These are phyloP conservation scores for Druon quercuslanigerum DNA, from an alignment of 1,140 invertebrate genomes.

Conservation along the genomic window DNA sequence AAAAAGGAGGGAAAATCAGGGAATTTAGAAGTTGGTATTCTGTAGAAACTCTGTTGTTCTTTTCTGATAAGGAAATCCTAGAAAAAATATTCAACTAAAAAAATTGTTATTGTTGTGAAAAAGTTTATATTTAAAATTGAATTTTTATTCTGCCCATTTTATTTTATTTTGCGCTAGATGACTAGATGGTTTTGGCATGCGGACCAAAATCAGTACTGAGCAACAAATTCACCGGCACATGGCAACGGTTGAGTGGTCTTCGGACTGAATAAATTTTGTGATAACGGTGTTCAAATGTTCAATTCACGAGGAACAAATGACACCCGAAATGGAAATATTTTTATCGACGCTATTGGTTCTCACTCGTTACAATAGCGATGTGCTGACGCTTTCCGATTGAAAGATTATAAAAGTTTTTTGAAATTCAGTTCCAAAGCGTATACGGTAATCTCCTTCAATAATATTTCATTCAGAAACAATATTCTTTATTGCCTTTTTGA, in stretches of 20 bases:
- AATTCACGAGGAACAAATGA: constrained; percentile 32
- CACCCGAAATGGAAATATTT: constrained; percentile 26
- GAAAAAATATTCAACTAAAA: too few species aligned
- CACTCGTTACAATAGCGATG: constrained; percentile 23
- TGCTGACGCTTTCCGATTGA: constrained; percentile 17
- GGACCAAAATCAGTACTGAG: neutral
- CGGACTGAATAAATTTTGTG: constrained; percentile 23
- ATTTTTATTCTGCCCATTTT: too few species aligned
- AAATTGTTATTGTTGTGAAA: too few species aligned
- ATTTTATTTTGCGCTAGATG: neutral
- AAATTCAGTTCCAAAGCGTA: neutral
- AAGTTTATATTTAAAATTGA: too few species aligned
- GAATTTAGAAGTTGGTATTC: too few species aligned
- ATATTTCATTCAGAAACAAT: constrained; percentile 11
- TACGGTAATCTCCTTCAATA: neutral
- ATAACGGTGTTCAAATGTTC: constrained; percentile 23
- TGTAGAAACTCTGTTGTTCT: too few species aligned
- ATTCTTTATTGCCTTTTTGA: neutral
- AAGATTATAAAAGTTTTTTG: constrained; percentile 4
- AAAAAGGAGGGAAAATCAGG: too few species aligned
- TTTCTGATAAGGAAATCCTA: too few species aligned
- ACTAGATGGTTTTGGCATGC: neutral
- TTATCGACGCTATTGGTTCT: constrained; percentile 19
- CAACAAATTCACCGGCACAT: constrained; percentile 29
- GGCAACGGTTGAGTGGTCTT: neutral